Evolutionary conservation across 2,797 vertebrate genomes (phyloP).

Genomic region (Platyrinchus mystaceus): DNA sequence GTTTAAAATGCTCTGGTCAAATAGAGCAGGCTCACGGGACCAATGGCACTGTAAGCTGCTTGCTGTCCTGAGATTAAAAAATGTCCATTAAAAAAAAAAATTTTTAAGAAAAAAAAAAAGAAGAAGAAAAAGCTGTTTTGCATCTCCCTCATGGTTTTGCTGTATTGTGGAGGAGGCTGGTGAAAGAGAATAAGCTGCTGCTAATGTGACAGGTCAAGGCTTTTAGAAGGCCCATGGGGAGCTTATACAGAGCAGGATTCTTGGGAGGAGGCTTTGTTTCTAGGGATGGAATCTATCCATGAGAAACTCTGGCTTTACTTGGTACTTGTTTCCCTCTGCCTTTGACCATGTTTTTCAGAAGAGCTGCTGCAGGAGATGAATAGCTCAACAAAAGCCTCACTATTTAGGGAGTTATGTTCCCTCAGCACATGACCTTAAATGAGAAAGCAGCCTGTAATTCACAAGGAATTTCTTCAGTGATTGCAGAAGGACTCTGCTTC

Average conservation of each 20-base stretch:
- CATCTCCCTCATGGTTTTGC: slow-evolving; percentile 4
- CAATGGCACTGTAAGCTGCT: not conserved
- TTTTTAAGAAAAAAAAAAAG: not conserved
- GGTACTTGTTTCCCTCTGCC: slow-evolving; percentile 59
- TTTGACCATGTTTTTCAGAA: slow-evolving; percentile 70
- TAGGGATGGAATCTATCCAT: slow-evolving; percentile 60
- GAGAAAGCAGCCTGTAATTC: slow-evolving; percentile 69
- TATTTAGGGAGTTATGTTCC: slow-evolving; percentile 63
- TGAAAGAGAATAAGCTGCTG: slow-evolving; percentile 58
- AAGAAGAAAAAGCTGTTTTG: not conserved
- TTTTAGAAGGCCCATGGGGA: slow-evolving; percentile 55
- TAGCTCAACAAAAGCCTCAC: slow-evolving; percentile 68
- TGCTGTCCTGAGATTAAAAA: not conserved
- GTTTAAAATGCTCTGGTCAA: not conserved
- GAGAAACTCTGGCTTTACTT: slow-evolving; percentile 64
- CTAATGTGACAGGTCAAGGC: slow-evolving; percentile 65
- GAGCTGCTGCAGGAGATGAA: slow-evolving; percentile 65
- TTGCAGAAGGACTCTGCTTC: slow-evolving; percentile 37
- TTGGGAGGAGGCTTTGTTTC: slow-evolving; percentile 62
- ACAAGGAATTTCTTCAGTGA: slow-evolving; percentile 61
- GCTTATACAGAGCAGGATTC: slow-evolving; percentile 57
- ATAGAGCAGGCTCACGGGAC: not conserved
- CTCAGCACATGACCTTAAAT: slow-evolving; percentile 69
- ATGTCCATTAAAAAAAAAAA: not conserved
- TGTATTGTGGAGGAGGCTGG: slow-evolving; percentile 24